Evolutionary conservation across 92 coral and sea anemone genomes (phyloP).

Genomic region (Epizoanthus illoricatus): DNA sequence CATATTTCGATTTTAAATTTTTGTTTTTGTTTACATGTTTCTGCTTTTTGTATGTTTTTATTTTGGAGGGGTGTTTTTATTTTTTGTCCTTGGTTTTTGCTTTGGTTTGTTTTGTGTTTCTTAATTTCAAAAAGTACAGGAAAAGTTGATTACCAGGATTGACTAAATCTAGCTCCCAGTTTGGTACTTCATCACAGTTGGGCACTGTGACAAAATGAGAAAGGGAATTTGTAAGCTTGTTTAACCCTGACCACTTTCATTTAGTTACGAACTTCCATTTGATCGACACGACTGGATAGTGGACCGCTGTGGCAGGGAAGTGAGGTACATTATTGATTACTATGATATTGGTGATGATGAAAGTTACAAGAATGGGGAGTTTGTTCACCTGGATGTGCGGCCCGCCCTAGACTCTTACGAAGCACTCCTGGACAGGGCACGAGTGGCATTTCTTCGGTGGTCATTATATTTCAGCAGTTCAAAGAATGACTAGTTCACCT

Average conservation of each 20-base stretch:
- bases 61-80: too few species aligned
- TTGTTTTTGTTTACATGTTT: too few species aligned
- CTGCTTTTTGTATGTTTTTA: too few species aligned
- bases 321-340: constrained; percentile 94
- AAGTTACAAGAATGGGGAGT: constrained; percentile 88
- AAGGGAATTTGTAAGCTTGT: not conserved
- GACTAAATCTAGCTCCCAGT: too few species aligned
- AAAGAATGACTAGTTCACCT: constrained; percentile 50
- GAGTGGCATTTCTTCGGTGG: constrained; percentile 92
- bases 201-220: not conserved
- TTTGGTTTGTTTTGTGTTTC: not conserved
- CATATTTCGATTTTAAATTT: too few species aligned
- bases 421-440: constrained; percentile 86
- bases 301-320: constrained; percentile 90
- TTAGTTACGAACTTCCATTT: constrained; percentile 94
- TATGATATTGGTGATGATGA: constrained; percentile 95
- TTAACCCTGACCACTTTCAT: not conserved
- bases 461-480: constrained; percentile 73
- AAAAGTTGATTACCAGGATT: too few species aligned
- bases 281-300: constrained; percentile 98
- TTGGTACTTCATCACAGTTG: too few species aligned
- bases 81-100: too few species aligned
- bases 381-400: constrained; percentile 91
- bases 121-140: too few species aligned
- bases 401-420: constrained; percentile 93